A percentile compares a stretch with the other conserved stretches of the same genome.
These are phyloP conservation scores for Agapostemon virescens DNA, from an alignment of 2,888 invertebrate species.

Conservation along the genomic window DNA sequence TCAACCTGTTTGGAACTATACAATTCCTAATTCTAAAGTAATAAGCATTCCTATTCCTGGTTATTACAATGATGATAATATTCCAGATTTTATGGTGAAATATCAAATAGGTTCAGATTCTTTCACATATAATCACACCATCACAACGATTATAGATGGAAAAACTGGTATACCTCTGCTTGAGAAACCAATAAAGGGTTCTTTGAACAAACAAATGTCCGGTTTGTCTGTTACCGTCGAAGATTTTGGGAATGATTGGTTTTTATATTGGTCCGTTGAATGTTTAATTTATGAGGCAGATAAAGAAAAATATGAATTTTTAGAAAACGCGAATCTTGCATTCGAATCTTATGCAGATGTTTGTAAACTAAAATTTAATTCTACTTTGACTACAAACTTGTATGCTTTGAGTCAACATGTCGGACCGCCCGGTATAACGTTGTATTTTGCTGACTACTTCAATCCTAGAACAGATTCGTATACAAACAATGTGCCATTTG, in stretches of 20 bases:
- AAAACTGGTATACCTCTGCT: constrained; percentile 84
- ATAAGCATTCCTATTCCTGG: constrained; percentile 90
- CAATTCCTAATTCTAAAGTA: constrained; percentile 85
- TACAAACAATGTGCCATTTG: constrained; percentile 52
- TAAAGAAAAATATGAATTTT: constrained; percentile 82
- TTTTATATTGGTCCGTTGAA: constrained; percentile 89
- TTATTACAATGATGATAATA: constrained; percentile 88
- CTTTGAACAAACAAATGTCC: constrained; percentile 84
- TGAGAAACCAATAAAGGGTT: constrained; percentile 83
- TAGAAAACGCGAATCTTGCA: constrained; percentile 69
- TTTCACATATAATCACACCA: constrained; percentile 88
- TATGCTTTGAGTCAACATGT: constrained; percentile 86
- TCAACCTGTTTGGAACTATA: constrained; percentile 87
- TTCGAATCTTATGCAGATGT: constrained; percentile 82
- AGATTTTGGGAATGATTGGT: constrained; percentile 87
- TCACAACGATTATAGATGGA: constrained; percentile 83
- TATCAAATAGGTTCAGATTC: constrained; percentile 86
- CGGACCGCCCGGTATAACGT: constrained; percentile 86
- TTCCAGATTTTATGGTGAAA: constrained; percentile 90
- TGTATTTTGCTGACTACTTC: constrained; percentile 85
- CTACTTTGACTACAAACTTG: constrained; percentile 85
- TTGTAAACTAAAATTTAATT: constrained; percentile 87
- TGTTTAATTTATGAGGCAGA: constrained; percentile 81
- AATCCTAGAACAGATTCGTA: constrained; percentile 80
- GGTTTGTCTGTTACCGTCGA: constrained; percentile 83